phyloP scores from a whole-genome alignment of 2,113 vertebrate species.

The Chroicocephalus ridibundus region DNA sequence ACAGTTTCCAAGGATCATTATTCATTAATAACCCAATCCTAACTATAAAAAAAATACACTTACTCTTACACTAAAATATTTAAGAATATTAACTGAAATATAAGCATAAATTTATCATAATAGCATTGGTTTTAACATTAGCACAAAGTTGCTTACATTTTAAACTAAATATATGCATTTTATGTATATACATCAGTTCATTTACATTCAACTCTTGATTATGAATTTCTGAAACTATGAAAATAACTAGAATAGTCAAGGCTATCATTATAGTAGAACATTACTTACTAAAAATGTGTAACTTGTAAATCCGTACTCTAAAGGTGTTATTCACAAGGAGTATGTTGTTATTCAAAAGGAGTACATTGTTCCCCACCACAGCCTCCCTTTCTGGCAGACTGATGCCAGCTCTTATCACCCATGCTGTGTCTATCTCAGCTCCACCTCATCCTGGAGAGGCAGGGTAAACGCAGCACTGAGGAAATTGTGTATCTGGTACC shows the following conservation, averaged over 20 bases:
- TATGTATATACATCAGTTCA: not conserved
- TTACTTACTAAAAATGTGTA: not conserved
- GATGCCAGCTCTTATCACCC: not conserved
- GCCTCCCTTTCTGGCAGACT: not conserved
- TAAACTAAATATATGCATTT: not conserved
- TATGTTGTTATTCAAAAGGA: not conserved
- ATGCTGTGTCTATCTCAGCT: rapidly evolving
- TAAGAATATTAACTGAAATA: not conserved
- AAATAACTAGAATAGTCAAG: not conserved
- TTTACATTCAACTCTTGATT: not conserved
- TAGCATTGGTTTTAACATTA: not conserved
- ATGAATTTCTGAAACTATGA: not conserved
- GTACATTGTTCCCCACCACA: not conserved
- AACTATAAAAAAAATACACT: not conserved
- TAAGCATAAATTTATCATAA: not conserved
- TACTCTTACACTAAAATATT: not conserved
- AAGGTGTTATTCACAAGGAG: not conserved
- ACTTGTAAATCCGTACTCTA: not conserved
- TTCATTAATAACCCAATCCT: not conserved
- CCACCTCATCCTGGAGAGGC: rapidly evolving
- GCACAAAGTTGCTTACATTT: not conserved
- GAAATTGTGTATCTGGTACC: not conserved
- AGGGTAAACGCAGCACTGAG: not conserved
- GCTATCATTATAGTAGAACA: not conserved
- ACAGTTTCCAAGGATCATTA: not conserved